A percentile compares a stretch with the other conserved stretches of the same genome.
Conservation (phyloP, 1,140 invertebrate species). For the Bradynema listronoti region DNA sequence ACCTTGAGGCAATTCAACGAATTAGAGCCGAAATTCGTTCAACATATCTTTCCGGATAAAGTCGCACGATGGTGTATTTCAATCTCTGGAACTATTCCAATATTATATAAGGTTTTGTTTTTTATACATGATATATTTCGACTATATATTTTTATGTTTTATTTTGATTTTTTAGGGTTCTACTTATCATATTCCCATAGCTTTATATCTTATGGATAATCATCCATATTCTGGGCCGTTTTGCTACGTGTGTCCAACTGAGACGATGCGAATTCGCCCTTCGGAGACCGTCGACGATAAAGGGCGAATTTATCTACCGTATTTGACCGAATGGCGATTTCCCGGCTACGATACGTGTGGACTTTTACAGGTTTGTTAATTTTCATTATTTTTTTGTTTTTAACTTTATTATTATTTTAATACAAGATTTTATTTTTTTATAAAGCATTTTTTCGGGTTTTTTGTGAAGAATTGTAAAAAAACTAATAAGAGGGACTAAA, state of each 20-base stretch:
- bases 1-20: constrained; percentile 69
- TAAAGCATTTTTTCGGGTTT: not conserved
- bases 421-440: constrained; percentile 3
- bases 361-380: constrained; percentile 48
- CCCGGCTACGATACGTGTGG: constrained; percentile 62
- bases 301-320: constrained; percentile 92
- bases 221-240: constrained; percentile 95
- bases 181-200: constrained; percentile 90
- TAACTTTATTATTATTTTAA: not conserved
- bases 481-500: no score
- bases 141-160: constrained; percentile 29
- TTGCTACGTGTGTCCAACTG: constrained; percentile 89
- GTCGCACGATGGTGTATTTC: constrained; percentile 24
- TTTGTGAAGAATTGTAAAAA: no score
- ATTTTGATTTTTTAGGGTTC: constrained; percentile 62
- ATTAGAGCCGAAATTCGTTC: constrained; percentile 65
- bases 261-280: constrained; percentile 88
- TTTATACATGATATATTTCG: not conserved
- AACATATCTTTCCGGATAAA: constrained; percentile 60
- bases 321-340: constrained; percentile 86
- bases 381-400: not conserved
- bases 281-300: constrained; percentile 87
- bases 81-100: constrained; percentile 46
- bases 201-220: constrained; percentile 90
- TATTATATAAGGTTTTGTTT: constrained; percentile 46